These are phyloP conservation scores for Amaurobius ferox DNA, from an alignment of 2,888 invertebrate species.

Conservation along the genomic window DNA sequence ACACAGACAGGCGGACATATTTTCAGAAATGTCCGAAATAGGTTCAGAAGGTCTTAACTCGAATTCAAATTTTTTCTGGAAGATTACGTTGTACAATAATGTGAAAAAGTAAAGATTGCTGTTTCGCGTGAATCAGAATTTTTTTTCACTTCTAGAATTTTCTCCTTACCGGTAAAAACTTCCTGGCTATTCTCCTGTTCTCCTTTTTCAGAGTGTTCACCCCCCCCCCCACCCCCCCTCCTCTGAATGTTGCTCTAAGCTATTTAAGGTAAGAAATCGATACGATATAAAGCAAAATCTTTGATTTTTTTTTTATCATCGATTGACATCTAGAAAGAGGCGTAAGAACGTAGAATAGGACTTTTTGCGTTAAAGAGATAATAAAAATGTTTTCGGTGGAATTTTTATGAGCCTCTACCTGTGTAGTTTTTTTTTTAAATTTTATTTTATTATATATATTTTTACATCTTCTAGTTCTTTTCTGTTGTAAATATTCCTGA, in stretches of 20 bases:
- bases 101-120: neutral
- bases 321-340: constrained; percentile 6
- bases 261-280: constrained; percentile 33
- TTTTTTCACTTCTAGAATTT: neutral
- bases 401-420: constrained; percentile 1
- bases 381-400: neutral
- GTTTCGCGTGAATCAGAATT: neutral
- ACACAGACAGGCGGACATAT: too few relatives aligned
- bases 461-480: neutral
- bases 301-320: constrained; percentile 38
- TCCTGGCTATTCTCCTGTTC: neutral
- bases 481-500: neutral
- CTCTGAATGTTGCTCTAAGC: constrained; percentile 21
- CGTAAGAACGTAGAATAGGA: neutral
- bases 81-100: too few relatives aligned
- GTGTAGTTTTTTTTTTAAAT: neutral
- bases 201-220: neutral
- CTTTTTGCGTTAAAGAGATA: neutral
- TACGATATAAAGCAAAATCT: constrained; percentile 50
- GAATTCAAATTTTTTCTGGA: too few relatives aligned
- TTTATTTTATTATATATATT: neutral
- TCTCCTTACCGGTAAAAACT: neutral
- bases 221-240: constrained; percentile 20
- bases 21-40: too few relatives aligned
- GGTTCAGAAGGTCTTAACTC: too few relatives aligned